Percentiles rank a stretch among this genome's conserved stretches.
These are phyloP conservation scores for Subacronicta megacephala DNA, from an alignment of 2,888 invertebrate species.

Conservation along the genomic window DNA sequence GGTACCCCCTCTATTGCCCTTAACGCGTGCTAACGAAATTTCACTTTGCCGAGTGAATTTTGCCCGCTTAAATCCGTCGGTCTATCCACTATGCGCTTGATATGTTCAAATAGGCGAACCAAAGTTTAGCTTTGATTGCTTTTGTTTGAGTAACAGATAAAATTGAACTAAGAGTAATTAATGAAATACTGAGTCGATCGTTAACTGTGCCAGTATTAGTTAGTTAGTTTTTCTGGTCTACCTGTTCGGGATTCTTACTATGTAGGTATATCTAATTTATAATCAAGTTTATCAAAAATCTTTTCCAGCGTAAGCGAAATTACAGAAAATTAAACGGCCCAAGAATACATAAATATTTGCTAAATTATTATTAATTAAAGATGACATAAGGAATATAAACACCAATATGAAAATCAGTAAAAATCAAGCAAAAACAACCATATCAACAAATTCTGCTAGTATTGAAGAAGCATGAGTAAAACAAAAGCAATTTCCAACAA, in stretches of 20 bases:
- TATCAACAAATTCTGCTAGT: slow-evolving; percentile 21
- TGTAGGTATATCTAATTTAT: too few species aligned
- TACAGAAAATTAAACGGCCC: too few species aligned
- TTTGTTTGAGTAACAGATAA: slow-evolving; percentile 60
- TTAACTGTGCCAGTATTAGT: too few species aligned
- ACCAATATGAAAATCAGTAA: neutral
- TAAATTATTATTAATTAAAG: too few species aligned
- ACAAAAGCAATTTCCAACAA: slow-evolving; percentile 51
- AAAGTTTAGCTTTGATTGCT: slow-evolving; percentile 67
- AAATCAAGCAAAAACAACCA: slow-evolving; percentile 13
- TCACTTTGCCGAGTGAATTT: slow-evolving; percentile 71
- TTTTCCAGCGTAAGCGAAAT: too few species aligned
- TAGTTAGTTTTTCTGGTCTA: too few species aligned
- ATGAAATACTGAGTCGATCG: slow-evolving; percentile 16
- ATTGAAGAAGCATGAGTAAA: slow-evolving; percentile 23
- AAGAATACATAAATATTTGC: too few species aligned
- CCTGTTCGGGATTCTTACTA: too few species aligned
- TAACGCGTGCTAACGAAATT: slow-evolving; percentile 85
- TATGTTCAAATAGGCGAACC: slow-evolving; percentile 69
- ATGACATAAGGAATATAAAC: too few species aligned
- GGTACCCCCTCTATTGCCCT: slow-evolving; percentile 65
- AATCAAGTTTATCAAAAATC: too few species aligned
- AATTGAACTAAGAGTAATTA: slow-evolving; percentile 54
- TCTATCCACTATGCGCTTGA: slow-evolving; percentile 61
- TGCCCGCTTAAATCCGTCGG: slow-evolving; percentile 61